Conservation (phyloP, 2,888 invertebrate species). For the Agrypnus murinus region DNA sequence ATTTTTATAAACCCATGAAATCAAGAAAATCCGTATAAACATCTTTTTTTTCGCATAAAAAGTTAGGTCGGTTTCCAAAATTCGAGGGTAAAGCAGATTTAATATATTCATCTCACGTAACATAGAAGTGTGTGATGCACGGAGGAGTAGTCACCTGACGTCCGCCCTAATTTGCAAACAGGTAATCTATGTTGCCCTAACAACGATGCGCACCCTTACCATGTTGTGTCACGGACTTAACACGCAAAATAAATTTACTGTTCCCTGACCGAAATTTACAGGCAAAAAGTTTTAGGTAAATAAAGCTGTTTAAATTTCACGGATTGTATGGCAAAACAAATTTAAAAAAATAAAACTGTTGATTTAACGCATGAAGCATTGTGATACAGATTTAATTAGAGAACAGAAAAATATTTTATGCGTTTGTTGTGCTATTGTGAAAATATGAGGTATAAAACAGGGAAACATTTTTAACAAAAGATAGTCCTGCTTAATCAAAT, state of each 20-base stretch:
- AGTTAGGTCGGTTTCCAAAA: too few species aligned
- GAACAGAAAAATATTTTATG: too few species aligned
- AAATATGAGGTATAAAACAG: too few species aligned
- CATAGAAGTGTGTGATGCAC: slow-evolving; percentile 20
- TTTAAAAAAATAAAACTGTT: too few species aligned
- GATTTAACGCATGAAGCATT: too few species aligned
- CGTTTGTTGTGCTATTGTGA: too few species aligned
- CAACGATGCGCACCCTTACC: slow-evolving; percentile 20
- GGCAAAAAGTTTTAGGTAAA: background rate
- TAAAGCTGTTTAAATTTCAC: background rate
- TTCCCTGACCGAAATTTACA: background rate
- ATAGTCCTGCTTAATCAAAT: too few species aligned
- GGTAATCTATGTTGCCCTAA: slow-evolving; percentile 33
- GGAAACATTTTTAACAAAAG: too few species aligned
- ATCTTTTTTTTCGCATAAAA: too few species aligned
- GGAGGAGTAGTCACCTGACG: slow-evolving; percentile 28
- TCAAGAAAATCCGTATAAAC: too few species aligned
- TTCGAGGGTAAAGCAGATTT: slow-evolving; percentile 1
- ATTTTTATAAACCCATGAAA: background rate
- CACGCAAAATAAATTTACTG: slow-evolving; percentile 14
- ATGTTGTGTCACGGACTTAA: slow-evolving; percentile 9
- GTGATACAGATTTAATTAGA: too few species aligned
- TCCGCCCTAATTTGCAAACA: slow-evolving; percentile 31
- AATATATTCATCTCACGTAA: slow-evolving; percentile 21
- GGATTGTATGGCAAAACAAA: too few species aligned